Base-by-base conservation (phyloP, 2,797 vertebrate genomes). In the Karalla daura region DNA sequence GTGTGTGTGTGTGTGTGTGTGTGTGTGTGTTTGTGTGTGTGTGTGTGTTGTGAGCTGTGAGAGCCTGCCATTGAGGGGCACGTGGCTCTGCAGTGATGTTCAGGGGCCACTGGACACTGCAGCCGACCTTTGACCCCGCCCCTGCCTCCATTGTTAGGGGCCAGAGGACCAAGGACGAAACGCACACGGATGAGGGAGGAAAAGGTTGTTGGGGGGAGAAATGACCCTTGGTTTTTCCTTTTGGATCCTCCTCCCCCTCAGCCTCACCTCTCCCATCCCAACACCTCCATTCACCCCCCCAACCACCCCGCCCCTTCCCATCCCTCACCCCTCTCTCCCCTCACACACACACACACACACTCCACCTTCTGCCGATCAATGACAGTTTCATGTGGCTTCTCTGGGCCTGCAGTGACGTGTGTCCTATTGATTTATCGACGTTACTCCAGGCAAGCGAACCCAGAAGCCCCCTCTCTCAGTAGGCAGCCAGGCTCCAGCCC, bases 401-500 rank as follows among this genome's bases (percentile, higher is more conserved):
- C 90, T 84, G 90, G 91, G 92, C 91, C 92, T 85, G 89, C 92
- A 92, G 92, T 94, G 92, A 94, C 92, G 92, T 89, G 90, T 90
- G 93, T 93, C 90, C 91, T 94, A 94, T 94, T 93, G 93, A 95
- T 95, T 95, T 94, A 95, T 94, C 74, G 92, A 95, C 89, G 86
- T 89, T 86, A 90, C 92, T 92, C 87, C 84, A 86, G 91, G 91
- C 91, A 73, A 90, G 80, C 80, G 28, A 89, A 87, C 89, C 91
- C 89, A 80, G 75, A 87, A 88, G 75, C 85, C 83, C 83, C 86
- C 84, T 84, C 82, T 88, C 89, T 89, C 91, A 87, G 89, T 90
- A 85, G 91, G 90, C 91, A 92, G 88, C 86, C 88, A 58, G 88
- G 85, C 91, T 92, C 86, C 88, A 90, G 85, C 87, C 76, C 86